Conservation (phyloP, 2,888 invertebrate genomes). For the Margaritifera margaritifera region DNA sequence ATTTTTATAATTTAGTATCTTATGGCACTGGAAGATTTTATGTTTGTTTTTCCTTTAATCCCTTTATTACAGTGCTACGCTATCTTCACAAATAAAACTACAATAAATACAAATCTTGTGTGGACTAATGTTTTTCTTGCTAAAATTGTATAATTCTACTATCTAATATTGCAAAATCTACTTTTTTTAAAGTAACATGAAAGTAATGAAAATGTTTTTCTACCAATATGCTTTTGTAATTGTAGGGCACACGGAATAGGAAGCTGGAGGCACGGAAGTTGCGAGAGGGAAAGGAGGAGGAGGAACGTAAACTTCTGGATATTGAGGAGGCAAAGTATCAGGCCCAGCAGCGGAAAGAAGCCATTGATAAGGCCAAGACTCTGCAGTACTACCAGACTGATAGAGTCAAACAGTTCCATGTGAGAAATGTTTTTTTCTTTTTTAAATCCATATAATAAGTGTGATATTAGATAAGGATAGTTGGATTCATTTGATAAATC, state of each 20-base stretch:
- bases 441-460: neutral
- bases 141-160: too few species aligned
- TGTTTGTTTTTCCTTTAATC: too few species aligned
- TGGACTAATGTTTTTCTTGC: too few species aligned
- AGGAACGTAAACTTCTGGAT: conserved; percentile 66
- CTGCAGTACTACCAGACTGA: conserved; percentile 73
- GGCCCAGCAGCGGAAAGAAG: conserved; percentile 68
- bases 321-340: conserved; percentile 72
- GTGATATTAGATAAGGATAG: neutral
- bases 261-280: conserved; percentile 70
- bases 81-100: too few species aligned
- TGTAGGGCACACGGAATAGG: conserved; percentile 69
- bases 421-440: conserved; percentile 42
- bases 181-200: too few species aligned
- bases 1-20: too few species aligned
- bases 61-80: too few species aligned
- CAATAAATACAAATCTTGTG: too few species aligned
- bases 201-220: neutral
- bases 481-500: neutral
- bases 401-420: conserved; percentile 72
- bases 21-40: too few species aligned
- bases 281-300: conserved; percentile 71
- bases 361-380: conserved; percentile 72
- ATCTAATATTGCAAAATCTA: too few species aligned
- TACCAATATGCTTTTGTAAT: conserved; percentile 1